These are phyloP conservation scores for Metallyticus violacea DNA, from an alignment of 2,888 invertebrate genomes.

Conservation along the genomic window DNA sequence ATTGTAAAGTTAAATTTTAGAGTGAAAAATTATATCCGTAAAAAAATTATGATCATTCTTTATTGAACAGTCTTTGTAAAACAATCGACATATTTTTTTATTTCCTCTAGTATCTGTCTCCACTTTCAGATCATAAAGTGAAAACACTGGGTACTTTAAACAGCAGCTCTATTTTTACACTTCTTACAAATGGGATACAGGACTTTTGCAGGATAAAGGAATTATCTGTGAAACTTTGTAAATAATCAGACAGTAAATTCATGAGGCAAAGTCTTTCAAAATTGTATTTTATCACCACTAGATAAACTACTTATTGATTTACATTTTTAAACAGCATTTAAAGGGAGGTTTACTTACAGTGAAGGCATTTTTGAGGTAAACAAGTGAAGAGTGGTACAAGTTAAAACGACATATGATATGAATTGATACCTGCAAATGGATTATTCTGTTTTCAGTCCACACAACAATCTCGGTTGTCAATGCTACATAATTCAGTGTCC, in stretches of 20 bases:
- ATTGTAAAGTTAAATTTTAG: no score
- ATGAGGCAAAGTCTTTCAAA: conserved; percentile 19
- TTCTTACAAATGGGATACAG: neutral
- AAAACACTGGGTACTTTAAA: no score
- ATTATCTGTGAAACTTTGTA: neutral
- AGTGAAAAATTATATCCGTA: no score
- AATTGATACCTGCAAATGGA: conserved; percentile 10
- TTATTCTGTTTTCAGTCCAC: neutral
- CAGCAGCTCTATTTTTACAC: neutral
- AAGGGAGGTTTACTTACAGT: neutral
- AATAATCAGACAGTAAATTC: neutral
- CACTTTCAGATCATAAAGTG: no score
- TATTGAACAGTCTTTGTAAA: no score
- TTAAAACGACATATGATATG: conserved; percentile 7
- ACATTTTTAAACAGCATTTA: conserved; percentile 5
- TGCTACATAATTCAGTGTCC: no score
- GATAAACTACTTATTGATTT: conserved; percentile 12
- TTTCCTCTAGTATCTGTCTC: no score
- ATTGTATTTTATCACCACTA: neutral
- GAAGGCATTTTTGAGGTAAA: conserved; percentile 15
- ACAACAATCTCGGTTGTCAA: neutral
- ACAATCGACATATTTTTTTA: no score
- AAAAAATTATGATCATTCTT: no score
- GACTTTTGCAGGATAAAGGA: neutral
- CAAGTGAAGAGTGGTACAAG: neutral